Percentiles rank a stretch among this genome's conserved stretches.
These are phyloP conservation scores for Chondrosia reniformis DNA, from an alignment of 37 sponge, comb jelly and placozoan genomes.

Conservation along the genomic window DNA sequence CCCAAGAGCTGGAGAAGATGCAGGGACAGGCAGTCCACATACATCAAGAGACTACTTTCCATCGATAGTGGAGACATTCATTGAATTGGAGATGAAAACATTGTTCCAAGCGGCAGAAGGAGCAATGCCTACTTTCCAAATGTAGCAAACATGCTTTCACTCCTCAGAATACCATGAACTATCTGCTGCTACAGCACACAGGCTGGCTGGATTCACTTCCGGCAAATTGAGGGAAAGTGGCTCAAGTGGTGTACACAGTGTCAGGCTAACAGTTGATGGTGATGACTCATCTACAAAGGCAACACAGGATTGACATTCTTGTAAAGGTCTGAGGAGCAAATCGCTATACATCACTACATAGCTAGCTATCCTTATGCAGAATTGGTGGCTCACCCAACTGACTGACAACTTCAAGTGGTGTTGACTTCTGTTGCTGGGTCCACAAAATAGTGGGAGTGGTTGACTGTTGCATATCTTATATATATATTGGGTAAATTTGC, in stretches of 20 bases:
- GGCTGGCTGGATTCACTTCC: not conserved
- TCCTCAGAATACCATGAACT: not conserved
- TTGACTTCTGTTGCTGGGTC: slow-evolving; percentile 17
- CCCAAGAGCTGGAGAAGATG: not conserved
- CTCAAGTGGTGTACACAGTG: no score
- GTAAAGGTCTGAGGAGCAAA: not conserved
- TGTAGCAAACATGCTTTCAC: not conserved
- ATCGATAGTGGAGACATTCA: not conserved
- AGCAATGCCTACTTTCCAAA: not conserved
- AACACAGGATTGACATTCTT: not conserved
- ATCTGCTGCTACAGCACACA: not conserved
- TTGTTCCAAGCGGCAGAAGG: not conserved
- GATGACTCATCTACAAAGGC: not conserved
- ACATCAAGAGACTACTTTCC: not conserved
- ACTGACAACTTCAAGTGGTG: not conserved
- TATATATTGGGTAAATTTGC: slow-evolving; percentile 31
- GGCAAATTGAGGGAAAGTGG: not conserved
- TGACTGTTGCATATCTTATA: slow-evolving; percentile 35
- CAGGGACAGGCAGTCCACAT: not conserved
- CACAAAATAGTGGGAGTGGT: slow-evolving; percentile 58
- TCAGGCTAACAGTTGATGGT: not conserved
- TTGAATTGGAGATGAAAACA: not conserved
- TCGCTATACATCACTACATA: no score
- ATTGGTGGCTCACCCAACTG: not conserved
- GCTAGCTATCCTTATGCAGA: not conserved